Percentiles rank a stretch among this genome's conserved stretches.
These are phyloP conservation scores for Characodon lateralis DNA, from an alignment of 2,797 vertebrate genomes.

Conservation along the genomic window DNA sequence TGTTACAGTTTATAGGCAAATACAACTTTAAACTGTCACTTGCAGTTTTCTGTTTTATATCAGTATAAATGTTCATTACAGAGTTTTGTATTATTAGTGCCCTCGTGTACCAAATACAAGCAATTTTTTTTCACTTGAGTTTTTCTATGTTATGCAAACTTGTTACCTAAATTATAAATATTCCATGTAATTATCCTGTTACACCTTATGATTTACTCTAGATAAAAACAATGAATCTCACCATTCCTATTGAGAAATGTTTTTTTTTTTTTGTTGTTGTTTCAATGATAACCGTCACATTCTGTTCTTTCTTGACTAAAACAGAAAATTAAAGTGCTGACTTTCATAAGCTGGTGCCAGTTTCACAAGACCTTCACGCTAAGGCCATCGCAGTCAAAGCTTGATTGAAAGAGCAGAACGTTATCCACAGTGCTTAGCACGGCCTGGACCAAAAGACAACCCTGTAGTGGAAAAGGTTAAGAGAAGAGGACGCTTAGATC, in stretches of 20 bases:
- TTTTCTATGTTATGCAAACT: too few species aligned
- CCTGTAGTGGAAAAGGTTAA: conserved; percentile 72
- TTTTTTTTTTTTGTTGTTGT: not conserved
- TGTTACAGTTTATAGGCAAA: too few species aligned
- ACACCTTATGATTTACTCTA: not conserved
- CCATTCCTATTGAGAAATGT: not conserved
- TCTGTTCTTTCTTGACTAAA: conserved; percentile 30
- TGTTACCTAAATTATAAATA: not conserved
- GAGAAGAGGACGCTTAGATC: conserved; percentile 61
- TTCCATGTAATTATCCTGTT: not conserved
- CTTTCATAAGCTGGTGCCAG: conserved; percentile 36
- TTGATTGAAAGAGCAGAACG: conserved; percentile 66
- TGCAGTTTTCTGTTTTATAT: not conserved
- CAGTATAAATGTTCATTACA: not conserved
- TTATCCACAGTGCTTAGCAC: conserved; percentile 60
- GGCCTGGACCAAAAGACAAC: conserved; percentile 52
- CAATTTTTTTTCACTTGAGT: not conserved
- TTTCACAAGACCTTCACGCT: conserved; percentile 42
- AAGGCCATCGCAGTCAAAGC: conserved; percentile 34
- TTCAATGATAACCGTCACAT: conserved; percentile 14
- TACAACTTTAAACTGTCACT: too few species aligned
- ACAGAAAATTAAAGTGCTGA: conserved; percentile 13
- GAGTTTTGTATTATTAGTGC: too few species aligned
- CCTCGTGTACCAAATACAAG: too few species aligned
- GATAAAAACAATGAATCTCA: not conserved